These are phyloP conservation scores for Elgaria multicarinata DNA, from an alignment of 2,113 vertebrate species.

Conservation along the genomic window DNA sequence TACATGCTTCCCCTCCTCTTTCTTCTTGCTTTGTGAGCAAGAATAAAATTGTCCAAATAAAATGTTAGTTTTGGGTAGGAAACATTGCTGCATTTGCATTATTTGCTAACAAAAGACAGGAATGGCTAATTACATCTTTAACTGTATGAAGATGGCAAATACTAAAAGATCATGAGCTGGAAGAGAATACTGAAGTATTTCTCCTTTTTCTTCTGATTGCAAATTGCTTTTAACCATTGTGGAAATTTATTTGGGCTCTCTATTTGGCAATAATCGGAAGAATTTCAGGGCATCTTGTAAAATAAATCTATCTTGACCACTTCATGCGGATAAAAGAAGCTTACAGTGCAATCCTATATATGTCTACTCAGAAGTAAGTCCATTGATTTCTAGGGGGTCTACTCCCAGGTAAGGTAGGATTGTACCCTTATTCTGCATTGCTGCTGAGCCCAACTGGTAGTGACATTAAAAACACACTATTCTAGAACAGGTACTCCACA, in stretches of 20 bases:
- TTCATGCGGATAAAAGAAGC: background rate
- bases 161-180: background rate
- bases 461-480: background rate
- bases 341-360: background rate
- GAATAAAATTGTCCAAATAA: background rate
- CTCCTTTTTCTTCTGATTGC: slow-evolving; percentile 16
- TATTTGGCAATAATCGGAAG: background rate
- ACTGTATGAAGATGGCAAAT: background rate
- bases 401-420: background rate
- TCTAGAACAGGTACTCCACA: background rate
- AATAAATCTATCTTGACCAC: background rate
- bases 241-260: slow-evolving; percentile 1
- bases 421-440: background rate
- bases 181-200: slow-evolving; percentile 34
- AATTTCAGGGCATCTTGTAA: slow-evolving; percentile 3
- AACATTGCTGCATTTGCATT: slow-evolving; percentile 12
- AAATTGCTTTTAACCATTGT: background rate
- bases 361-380: background rate
- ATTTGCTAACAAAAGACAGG: slow-evolving; percentile 8
- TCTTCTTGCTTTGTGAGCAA: background rate
- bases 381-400: background rate
- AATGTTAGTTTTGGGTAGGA: background rate
- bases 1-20: background rate
- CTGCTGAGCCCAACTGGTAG: background rate
- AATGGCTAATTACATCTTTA: background rate